Conservation (phyloP, 2,888 invertebrate species). For the Nomada fucata region DNA sequence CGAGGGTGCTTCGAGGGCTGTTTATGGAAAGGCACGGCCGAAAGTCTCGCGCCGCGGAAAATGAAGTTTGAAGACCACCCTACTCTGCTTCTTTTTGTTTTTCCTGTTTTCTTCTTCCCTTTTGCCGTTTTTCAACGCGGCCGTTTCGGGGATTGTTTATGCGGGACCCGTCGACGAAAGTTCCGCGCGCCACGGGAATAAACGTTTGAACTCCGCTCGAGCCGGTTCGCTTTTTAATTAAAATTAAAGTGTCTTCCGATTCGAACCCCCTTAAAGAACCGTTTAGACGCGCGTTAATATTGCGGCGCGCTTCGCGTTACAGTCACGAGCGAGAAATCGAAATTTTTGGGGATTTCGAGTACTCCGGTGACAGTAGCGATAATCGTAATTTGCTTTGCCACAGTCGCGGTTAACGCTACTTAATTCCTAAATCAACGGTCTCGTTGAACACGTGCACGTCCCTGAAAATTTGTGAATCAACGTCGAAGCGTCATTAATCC, state of each 20-base stretch:
- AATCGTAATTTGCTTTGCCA: too few relatives aligned
- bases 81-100: background rate
- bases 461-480: too few relatives aligned
- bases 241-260: conserved; percentile 13
- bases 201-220: conserved; percentile 34
- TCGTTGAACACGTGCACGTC: too few relatives aligned
- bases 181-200: conserved; percentile 37
- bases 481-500: too few relatives aligned
- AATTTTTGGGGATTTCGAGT: too few relatives aligned
- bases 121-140: background rate
- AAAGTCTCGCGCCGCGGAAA: conserved; percentile 57
- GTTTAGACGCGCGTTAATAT: background rate
- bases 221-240: conserved; percentile 3
- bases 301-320: too few relatives aligned
- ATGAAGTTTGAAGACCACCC: conserved; percentile 54
- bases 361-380: too few relatives aligned
- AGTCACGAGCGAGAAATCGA: too few relatives aligned
- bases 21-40: conserved; percentile 38
- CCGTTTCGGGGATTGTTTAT: conserved; percentile 58
- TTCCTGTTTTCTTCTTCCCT: background rate
- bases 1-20: conserved; percentile 35
- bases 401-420: too few relatives aligned
- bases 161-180: conserved; percentile 34
- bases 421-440: too few relatives aligned
- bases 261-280: background rate